A percentile compares a stretch with the other conserved stretches of the same genome.
These are phyloP conservation scores for Ischnus inquisitorius DNA, from an alignment of 2,888 invertebrate genomes.

Conservation along the genomic window DNA sequence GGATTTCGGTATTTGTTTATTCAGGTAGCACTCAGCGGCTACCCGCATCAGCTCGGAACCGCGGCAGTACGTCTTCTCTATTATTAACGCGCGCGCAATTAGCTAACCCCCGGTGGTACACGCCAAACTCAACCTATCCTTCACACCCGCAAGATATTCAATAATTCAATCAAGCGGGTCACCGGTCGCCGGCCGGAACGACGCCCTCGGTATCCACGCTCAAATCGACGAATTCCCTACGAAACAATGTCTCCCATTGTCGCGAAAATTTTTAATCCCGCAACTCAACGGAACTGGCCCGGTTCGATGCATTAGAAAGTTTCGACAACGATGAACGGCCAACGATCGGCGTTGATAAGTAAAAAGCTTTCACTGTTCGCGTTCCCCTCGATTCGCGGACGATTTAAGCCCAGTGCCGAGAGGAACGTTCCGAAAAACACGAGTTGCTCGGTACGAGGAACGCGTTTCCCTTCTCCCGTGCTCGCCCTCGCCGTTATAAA, in stretches of 20 bases:
- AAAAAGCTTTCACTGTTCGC: constrained; percentile 62
- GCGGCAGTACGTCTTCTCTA: constrained; percentile 72
- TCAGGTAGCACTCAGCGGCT: constrained; percentile 83
- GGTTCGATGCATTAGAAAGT: neutral
- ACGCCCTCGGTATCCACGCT: neutral
- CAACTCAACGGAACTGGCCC: neutral
- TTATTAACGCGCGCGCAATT: constrained; percentile 83
- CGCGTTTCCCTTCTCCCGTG: constrained; percentile 34
- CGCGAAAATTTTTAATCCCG: neutral
- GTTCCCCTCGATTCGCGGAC: constrained; percentile 50
- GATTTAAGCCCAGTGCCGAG: constrained; percentile 52
- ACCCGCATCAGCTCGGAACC: constrained; percentile 59
- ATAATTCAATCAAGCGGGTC: constrained; percentile 81
- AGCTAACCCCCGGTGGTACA: constrained; percentile 79
- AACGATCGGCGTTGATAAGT: constrained; percentile 45
- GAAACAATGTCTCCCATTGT: neutral
- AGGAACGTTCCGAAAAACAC: constrained; percentile 20
- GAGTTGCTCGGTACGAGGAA: constrained; percentile 43
- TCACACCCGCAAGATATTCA: constrained; percentile 81
- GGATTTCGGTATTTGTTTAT: constrained; percentile 83
- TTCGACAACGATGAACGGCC: neutral
- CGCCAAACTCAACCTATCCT: constrained; percentile 78
- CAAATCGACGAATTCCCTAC: neutral
- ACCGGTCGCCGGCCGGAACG: neutral
- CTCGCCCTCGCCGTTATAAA: constrained; percentile 75